Base-by-base conservation (phyloP, 2,797 vertebrate genomes). In the Petrocephalus sullivani region DNA sequence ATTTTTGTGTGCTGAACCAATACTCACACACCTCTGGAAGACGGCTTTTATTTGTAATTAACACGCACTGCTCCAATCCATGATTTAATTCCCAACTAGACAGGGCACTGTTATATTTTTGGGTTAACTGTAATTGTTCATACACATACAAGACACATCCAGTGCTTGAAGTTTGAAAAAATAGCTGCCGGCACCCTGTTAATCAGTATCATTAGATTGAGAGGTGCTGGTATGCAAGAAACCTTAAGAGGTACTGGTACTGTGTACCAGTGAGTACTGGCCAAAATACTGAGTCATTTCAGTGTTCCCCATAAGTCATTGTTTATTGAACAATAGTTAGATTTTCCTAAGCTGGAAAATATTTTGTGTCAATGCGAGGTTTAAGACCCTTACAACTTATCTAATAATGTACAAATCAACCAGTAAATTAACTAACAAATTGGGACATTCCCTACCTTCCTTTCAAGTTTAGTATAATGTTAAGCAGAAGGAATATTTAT, bases 121-220 rank as follows among this genome's bases (percentile, higher is more conserved):
- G 49, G 86, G 16, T 16, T 92, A 91, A 93, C 93, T 92, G 91
- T 91, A 89, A 92, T 92, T 91, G 89, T 91, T 91, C 56, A 6
- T 60, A 46, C 19, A 46, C 10, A 37, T 21, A 6, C 19, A 10
- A 86, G 28, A 14, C 8, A 8, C 2, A 3, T 37, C 85, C 57
- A 12, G 53, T n/a, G 54, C 51, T 41, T 75, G 12, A 75, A 75
- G 14, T 75, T 33, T 37, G 67, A 41, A 75, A 41, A 75, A 75
- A 41, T 33, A 41, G 28, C 67, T 75, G 28, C 12, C 2, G 14
- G 67, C 37, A 16, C 67, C 67, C 16, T 75, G 67, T 41, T 75
- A 75, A 37, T 41, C 67, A 75, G 67, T 75, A 75, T 12, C 33
- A 19, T 0, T 41, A 75, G 67, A 75, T 75, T 41, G 67, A 71